Conservation (phyloP, 2,113 vertebrate genomes). For the Azemiops feae region DNA sequence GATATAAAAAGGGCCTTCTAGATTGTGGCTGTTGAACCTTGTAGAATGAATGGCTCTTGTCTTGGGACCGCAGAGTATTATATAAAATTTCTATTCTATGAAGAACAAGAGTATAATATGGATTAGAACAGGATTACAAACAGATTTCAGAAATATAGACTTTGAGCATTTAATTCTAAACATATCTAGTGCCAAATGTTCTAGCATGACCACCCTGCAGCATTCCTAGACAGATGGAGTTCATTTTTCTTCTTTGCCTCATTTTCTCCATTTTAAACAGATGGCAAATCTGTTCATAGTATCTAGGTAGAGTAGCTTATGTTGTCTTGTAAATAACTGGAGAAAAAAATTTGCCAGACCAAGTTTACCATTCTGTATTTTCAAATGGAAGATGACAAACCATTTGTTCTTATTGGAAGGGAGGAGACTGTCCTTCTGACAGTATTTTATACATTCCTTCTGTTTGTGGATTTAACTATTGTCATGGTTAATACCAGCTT, state of each 20-base stretch:
- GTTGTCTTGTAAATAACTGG: slow-evolving; percentile 1
- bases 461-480: background rate
- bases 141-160: slow-evolving; percentile 31
- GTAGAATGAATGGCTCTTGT: background rate
- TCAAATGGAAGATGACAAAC: background rate
- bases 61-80: background rate
- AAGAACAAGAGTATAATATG: slow-evolving; percentile 4
- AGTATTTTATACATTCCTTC: background rate
- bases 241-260: slow-evolving; percentile 23
- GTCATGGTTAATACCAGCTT: background rate
- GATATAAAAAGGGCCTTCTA: background rate
- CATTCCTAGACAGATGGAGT: slow-evolving; percentile 31
- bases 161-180: slow-evolving; percentile 27
- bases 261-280: slow-evolving; percentile 29
- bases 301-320: slow-evolving; percentile 8
- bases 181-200: slow-evolving; percentile 30
- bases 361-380: background rate
- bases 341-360: background rate
- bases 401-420: background rate
- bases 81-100: slow-evolving; percentile 12
- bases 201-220: slow-evolving; percentile 16
- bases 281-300: slow-evolving; percentile 25
- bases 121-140: slow-evolving; percentile 5
- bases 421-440: background rate
- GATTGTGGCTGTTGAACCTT: background rate